These are phyloP conservation scores for Benthosema pterotum DNA, from an alignment of 2,797 vertebrate genomes.

Conservation along the genomic window DNA sequence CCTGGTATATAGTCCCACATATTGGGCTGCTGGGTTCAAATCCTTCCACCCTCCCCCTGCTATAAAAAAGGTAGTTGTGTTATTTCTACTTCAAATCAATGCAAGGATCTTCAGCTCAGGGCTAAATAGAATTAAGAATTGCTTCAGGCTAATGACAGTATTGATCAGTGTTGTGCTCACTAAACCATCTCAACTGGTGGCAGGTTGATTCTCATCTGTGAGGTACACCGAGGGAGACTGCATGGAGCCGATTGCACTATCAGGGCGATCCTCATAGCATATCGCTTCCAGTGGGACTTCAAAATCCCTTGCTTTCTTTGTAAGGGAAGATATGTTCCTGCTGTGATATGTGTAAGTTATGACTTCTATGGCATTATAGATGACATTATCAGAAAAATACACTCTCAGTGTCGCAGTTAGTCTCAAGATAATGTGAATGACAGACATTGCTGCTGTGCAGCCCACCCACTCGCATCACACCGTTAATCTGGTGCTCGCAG, in stretches of 20 bases:
- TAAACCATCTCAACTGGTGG: conserved; percentile 62
- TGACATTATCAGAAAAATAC: neutral
- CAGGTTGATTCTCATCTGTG: conserved; percentile 67
- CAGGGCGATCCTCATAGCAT: conserved; percentile 48
- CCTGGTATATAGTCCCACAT: no score
- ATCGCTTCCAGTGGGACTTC: conserved; percentile 15
- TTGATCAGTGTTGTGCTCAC: conserved; percentile 65
- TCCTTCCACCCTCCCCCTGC: conserved; percentile 19
- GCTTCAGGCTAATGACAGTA: conserved; percentile 77
- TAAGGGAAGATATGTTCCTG: neutral
- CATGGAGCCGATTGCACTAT: conserved; percentile 49
- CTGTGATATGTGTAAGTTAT: conserved; percentile 41
- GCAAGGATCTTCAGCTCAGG: conserved; percentile 66
- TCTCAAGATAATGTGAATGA: conserved; percentile 35
- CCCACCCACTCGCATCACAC: conserved; percentile 42
- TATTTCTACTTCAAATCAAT: conserved; percentile 69
- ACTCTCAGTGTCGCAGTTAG: conserved; percentile 25
- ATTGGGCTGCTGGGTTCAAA: no score
- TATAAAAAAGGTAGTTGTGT: conserved; percentile 53
- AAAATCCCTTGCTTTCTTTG: neutral
- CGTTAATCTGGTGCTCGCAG: conserved; percentile 10
- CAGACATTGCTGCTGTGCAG: conserved; percentile 18
- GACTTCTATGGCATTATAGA: neutral
- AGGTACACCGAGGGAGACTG: conserved; percentile 50
- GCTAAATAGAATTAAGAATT: conserved; percentile 78